Conservation (phyloP, 2,113 vertebrate genomes). For the Tetrao urogallus region DNA sequence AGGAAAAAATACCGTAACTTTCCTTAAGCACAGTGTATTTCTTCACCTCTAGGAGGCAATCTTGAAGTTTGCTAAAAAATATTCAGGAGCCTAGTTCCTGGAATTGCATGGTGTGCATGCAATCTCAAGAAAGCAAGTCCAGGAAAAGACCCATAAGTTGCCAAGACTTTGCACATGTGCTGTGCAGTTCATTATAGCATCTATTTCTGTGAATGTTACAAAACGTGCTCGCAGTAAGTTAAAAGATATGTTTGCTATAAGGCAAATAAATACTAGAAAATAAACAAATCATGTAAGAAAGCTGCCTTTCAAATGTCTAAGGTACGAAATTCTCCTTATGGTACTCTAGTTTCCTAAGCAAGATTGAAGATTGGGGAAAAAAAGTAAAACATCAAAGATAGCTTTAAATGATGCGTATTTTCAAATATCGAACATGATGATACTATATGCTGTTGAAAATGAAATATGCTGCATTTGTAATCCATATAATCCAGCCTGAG, state of each 20-base stretch:
- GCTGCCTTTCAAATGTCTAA: not conserved
- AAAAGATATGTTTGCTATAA: not conserved
- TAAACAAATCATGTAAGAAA: not conserved
- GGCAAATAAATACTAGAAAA: not conserved
- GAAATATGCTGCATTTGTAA: not conserved
- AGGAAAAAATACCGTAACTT: not conserved
- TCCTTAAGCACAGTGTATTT: not conserved
- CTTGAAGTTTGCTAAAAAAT: not conserved
- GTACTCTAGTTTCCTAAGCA: not conserved
- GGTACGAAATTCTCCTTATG: accelerated
- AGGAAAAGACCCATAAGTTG: not conserved
- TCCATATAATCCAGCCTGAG: not conserved
- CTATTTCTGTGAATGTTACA: not conserved
- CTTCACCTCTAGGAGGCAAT: not conserved
- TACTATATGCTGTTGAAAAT: not conserved
- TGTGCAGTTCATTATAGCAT: not conserved
- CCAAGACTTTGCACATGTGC: not conserved
- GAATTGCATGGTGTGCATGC: not conserved
- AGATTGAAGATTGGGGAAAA: not conserved
- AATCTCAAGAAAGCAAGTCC: not conserved
- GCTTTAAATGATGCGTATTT: not conserved
- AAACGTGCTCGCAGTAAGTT: not conserved
- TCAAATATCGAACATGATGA: not conserved
- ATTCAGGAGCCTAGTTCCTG: not conserved
- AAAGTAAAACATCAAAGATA: not conserved